Conservation (phyloP, 2,888 invertebrate species). For the Alitta virens region DNA sequence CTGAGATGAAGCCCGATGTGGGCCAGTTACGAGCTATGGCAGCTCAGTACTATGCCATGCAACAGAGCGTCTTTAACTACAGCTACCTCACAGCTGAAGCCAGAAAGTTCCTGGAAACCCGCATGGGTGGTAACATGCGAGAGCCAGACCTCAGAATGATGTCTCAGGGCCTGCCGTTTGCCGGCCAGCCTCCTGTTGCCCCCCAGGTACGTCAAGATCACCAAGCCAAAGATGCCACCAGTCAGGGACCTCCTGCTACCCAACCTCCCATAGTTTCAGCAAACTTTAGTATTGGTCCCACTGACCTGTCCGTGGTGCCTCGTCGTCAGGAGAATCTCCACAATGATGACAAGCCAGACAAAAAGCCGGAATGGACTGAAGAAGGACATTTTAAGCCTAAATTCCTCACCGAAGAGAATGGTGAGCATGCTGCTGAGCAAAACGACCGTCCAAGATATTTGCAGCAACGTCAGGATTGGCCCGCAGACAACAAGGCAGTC, state of each 20-base stretch:
- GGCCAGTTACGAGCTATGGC: not conserved
- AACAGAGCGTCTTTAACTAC: conserved; percentile 1
- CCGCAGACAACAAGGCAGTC: not conserved
- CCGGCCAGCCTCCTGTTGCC: not conserved
- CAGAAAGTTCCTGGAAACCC: not conserved
- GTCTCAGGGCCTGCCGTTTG: not conserved
- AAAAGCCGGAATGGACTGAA: not conserved
- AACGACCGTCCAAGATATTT: not conserved
- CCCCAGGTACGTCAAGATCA: too few relatives aligned
- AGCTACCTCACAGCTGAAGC: not conserved
- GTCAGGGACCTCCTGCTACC: not conserved
- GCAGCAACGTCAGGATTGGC: not conserved
- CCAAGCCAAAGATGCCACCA: not conserved
- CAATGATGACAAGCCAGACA: not conserved
- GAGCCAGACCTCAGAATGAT: not conserved
- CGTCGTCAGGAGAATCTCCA: not conserved
- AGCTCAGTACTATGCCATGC: not conserved
- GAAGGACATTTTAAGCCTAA: not conserved
- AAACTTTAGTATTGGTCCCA: conserved; percentile 6
- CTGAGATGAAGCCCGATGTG: not conserved
- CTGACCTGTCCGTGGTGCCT: conserved; percentile 8
- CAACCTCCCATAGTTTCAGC: conserved; percentile 6
- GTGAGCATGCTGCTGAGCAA: not conserved
- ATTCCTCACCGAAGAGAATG: not conserved
- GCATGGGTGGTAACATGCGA: not conserved